phyloP scores from a whole-genome alignment of 2,888 invertebrate species.

The Cerastis leucographa region DNA sequence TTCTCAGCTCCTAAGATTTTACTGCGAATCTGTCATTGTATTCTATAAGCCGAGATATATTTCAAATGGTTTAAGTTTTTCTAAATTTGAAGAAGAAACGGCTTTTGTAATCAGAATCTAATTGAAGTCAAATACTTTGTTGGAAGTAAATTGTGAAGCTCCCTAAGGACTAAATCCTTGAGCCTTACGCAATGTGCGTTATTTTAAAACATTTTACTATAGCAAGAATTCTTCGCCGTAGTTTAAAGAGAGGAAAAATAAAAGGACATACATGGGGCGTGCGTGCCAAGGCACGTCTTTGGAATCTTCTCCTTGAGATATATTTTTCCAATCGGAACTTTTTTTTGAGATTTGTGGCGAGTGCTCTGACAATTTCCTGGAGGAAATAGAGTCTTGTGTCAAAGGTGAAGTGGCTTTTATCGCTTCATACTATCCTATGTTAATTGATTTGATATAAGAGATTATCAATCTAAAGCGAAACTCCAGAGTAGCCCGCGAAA shows the following conservation, averaged over 20 bases:
- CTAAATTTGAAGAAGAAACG: constrained; percentile 1
- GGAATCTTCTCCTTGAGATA: constrained; percentile 65
- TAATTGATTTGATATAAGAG: constrained; percentile 13
- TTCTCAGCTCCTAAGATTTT: constrained; percentile 12
- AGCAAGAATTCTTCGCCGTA: constrained; percentile 36
- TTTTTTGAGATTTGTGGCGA: constrained; percentile 63
- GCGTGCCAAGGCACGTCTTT: constrained; percentile 71
- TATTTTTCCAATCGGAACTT: constrained; percentile 70
- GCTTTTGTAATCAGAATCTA: constrained; percentile 24
- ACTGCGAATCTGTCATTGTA: constrained; percentile 2
- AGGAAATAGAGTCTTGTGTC: constrained; percentile 72
- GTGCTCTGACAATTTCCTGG: constrained; percentile 72
- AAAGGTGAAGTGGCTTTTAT: constrained; percentile 35
- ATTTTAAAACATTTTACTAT: constrained; percentile 54
- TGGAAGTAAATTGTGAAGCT: constrained; percentile 43
- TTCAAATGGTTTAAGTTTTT: constrained; percentile 24
- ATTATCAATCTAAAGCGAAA: neutral
- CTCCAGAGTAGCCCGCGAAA: too few species aligned
- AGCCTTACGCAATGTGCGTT: constrained; percentile 8
- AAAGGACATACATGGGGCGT: constrained; percentile 58
- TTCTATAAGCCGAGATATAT: constrained; percentile 2
- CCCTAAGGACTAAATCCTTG: constrained; percentile 10
- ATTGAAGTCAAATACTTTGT: constrained; percentile 51
- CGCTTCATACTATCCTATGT: neutral
- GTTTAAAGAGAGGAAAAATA: constrained; percentile 59